phyloP scores from a whole-genome alignment of 2,888 invertebrate species.

The Drosophila anceps region DNA sequence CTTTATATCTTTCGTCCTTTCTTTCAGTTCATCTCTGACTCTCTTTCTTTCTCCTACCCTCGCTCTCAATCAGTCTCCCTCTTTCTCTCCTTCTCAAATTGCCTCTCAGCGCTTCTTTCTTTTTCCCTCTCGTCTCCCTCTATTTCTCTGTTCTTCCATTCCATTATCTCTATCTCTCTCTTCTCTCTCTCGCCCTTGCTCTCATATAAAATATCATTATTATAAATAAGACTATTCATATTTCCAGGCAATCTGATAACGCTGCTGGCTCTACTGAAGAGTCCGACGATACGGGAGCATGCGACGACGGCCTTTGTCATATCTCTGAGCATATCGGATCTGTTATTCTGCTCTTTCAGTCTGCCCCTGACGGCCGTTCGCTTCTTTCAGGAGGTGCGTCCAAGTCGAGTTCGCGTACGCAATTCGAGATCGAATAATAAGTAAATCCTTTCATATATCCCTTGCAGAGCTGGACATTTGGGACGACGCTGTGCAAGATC shows the following conservation, averaged over 20 bases:
- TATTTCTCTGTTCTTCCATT: too few species aligned
- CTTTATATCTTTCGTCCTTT: too few species aligned
- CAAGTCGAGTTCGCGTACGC: too few species aligned
- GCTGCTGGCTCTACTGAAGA: constrained; percentile 91
- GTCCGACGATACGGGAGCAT: constrained; percentile 92
- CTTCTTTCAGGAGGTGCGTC: constrained; percentile 89
- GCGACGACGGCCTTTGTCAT: constrained; percentile 95
- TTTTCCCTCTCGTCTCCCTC: neutral
- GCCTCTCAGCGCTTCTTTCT: neutral
- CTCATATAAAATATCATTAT: neutral
- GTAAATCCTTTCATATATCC: neutral
- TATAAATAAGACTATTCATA: neutral
- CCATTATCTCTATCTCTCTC: neutral
- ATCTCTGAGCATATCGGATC: constrained; percentile 93
- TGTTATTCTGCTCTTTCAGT: constrained; percentile 93
- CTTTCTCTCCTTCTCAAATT: neutral
- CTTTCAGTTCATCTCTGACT: neutral
- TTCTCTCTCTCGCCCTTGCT: neutral
- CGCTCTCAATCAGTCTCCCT: neutral
- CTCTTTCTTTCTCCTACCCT: neutral
- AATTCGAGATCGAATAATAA: neutral
- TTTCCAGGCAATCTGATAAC: constrained; percentile 92
- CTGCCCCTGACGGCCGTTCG: constrained; percentile 93
- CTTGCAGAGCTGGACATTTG: constrained; percentile 90
- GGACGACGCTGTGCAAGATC: constrained; percentile 91